These are phyloP conservation scores for Aphrophora alni DNA, from an alignment of 2,888 invertebrate species.

Conservation along the genomic window DNA sequence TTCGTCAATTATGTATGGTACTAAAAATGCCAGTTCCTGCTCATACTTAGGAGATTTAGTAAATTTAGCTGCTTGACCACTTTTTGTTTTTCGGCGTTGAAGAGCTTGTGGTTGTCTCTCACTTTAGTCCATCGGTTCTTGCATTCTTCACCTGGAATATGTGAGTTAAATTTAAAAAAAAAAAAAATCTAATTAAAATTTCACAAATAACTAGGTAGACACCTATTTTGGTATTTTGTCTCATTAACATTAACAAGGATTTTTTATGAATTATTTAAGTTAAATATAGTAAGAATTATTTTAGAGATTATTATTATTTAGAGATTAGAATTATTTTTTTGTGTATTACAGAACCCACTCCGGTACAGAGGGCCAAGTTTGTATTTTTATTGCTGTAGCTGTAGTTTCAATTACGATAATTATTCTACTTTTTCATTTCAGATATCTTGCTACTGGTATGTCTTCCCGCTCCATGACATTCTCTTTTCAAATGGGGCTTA, in stretches of 20 bases:
- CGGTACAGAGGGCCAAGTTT: background rate
- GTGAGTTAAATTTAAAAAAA: background rate
- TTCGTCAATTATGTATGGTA: background rate
- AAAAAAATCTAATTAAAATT: background rate
- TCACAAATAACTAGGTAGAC: background rate
- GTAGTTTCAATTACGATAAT: background rate
- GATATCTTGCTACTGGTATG: conserved; percentile 31
- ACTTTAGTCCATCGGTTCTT: conserved; percentile 20
- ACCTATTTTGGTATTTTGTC: background rate
- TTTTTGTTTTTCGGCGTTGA: conserved; percentile 17
- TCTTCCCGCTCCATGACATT: conserved; percentile 31
- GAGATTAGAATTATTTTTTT: background rate
- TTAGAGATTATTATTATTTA: background rate
- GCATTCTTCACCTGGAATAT: conserved; percentile 14
- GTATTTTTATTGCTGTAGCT: background rate
- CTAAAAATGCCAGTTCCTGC: conserved; percentile 19
- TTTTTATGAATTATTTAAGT: background rate
- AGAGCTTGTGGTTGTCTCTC: conserved; percentile 19
- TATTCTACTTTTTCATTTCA: conserved; percentile 14
- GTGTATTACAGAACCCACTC: background rate
- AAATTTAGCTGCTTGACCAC: background rate
- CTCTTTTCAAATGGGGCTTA: conserved; percentile 28
- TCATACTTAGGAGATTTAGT: conserved; percentile 19
- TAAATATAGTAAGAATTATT: background rate
- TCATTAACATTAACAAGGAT: background rate